Conservation (phyloP, 2,113 vertebrate genomes). For the Calidris pygmaea region DNA sequence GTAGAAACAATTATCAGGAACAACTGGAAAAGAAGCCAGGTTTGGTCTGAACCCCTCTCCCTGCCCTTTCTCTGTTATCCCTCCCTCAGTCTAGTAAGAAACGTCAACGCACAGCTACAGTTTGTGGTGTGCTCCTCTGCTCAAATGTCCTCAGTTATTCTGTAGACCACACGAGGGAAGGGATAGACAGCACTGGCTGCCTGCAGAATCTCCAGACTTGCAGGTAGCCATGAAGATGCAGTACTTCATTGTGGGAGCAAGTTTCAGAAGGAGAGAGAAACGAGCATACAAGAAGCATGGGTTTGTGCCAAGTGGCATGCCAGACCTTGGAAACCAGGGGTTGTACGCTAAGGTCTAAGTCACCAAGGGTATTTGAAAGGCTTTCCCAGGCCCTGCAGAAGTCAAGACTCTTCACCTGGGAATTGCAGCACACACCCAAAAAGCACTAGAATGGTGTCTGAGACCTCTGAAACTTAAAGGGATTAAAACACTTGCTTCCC, state of each 20-base stretch:
- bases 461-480: not conserved
- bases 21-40: not conserved
- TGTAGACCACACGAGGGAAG: not conserved
- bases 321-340: not conserved
- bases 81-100: not conserved
- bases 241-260: not conserved
- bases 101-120: not conserved
- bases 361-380: not conserved
- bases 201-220: not conserved
- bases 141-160: not conserved
- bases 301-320: not conserved
- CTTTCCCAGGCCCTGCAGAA: not conserved
- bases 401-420: not conserved
- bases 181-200: not conserved
- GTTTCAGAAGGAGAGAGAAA: not conserved
- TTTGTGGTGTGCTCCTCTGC: not conserved
- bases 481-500: not conserved
- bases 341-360: not conserved
- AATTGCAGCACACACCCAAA: not conserved
- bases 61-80: not conserved
- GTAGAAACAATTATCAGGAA: not conserved
- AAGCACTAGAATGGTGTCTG: not conserved
- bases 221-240: not conserved
- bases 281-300: fast-evolving
- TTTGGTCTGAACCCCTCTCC: not conserved